These are phyloP conservation scores for Tapirus terrestris DNA, from an alignment of 2,113 vertebrate genomes.

Conservation along the genomic window DNA sequence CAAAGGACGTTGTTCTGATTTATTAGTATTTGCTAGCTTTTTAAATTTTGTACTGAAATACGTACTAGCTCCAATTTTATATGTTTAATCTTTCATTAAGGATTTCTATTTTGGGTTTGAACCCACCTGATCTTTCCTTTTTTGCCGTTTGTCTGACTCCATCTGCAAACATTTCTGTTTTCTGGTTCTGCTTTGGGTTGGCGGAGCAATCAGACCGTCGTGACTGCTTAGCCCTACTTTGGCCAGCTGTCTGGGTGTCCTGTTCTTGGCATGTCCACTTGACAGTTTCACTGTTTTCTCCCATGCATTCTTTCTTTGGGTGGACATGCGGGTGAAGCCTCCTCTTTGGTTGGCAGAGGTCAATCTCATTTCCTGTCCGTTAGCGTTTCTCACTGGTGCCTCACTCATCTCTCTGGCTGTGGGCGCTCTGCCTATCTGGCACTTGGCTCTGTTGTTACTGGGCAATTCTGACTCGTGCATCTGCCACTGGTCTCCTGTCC, in stretches of 20 bases:
- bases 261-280: background rate
- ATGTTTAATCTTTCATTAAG: background rate
- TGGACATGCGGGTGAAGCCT: background rate
- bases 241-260: background rate
- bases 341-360: background rate
- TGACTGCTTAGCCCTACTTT: background rate
- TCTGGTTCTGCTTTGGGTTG: background rate
- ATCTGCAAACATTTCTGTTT: background rate
- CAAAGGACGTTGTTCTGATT: background rate
- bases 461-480: background rate
- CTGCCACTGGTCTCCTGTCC: background rate
- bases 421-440: background rate
- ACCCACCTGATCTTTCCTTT: background rate
- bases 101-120: background rate
- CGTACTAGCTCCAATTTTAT: slow-evolving; percentile 11
- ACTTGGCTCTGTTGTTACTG: background rate
- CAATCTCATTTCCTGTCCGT: background rate
- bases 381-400: background rate
- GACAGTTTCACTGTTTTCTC: background rate
- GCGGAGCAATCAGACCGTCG: background rate
- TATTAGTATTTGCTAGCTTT: background rate
- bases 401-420: background rate
- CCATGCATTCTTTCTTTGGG: background rate
- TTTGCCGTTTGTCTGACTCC: background rate
- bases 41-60: background rate